Evolutionary conservation across 2,888 invertebrate species (phyloP).

Genomic region (Rhingia rostrata): DNA sequence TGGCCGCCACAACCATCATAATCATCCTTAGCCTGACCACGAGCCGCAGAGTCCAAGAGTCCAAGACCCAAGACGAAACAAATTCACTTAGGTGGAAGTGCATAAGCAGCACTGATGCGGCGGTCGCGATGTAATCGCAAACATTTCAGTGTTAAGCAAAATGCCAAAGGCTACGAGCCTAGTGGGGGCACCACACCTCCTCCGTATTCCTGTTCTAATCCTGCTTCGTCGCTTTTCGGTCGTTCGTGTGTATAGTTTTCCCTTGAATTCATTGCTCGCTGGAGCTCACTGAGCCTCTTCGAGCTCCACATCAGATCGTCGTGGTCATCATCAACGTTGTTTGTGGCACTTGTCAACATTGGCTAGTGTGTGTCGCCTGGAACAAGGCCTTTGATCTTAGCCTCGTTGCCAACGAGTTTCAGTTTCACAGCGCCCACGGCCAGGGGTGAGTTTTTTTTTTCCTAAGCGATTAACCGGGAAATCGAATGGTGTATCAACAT

Average conservation of each 20-base stretch:
- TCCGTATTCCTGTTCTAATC: constrained; percentile 45
- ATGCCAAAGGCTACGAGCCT: constrained; percentile 65
- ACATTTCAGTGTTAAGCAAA: constrained; percentile 70
- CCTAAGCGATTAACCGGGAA: constrained; percentile 32
- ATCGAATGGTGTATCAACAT: constrained; percentile 59
- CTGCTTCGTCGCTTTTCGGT: constrained; percentile 22
- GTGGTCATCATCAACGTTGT: constrained; percentile 43
- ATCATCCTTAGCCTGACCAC: neutral
- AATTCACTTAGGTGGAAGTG: constrained; percentile 64
- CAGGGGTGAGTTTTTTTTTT: neutral
- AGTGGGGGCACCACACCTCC: constrained; percentile 38
- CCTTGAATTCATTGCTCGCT: neutral
- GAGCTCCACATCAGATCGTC: constrained; percentile 2
- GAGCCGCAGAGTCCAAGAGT: neutral
- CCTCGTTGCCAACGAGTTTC: constrained; percentile 28
- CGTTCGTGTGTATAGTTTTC: constrained; percentile 26
- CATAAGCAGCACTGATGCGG: constrained; percentile 55
- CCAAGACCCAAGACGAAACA: constrained; percentile 54
- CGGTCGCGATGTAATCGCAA: constrained; percentile 70
- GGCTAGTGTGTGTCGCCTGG: constrained; percentile 23
- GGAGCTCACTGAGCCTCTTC: constrained; percentile 41
- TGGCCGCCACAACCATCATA: constrained; percentile 10
- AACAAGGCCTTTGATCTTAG: constrained; percentile 43
- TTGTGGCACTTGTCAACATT: constrained; percentile 68
- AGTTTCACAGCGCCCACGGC: neutral